A percentile compares a stretch with the other conserved stretches of the same genome.
phyloP scores from a whole-genome alignment of 2,113 vertebrate species.

The Toxotes jaculatrix region DNA sequence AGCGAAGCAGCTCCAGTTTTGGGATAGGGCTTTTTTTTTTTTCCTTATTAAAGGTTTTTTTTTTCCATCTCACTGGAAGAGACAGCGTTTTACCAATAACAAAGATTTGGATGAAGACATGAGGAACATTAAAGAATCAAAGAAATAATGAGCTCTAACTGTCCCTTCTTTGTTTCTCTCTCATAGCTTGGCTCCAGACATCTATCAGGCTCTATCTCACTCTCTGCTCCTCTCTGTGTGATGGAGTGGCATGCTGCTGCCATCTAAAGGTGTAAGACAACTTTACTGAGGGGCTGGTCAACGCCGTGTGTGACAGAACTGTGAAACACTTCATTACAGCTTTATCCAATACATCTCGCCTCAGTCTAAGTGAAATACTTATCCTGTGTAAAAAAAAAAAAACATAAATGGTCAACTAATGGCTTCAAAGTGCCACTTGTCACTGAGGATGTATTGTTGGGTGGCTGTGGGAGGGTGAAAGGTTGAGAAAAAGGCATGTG shows the following conservation, averaged over 20 bases:
- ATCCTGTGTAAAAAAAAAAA: not conserved
- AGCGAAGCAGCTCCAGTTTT: constrained; percentile 30
- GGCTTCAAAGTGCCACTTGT: constrained; percentile 37
- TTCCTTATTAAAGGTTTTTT: not conserved
- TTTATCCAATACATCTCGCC: constrained; percentile 18
- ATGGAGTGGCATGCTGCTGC: constrained; percentile 69
- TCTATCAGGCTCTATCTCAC: constrained; percentile 14
- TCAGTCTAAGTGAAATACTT: constrained; percentile 11
- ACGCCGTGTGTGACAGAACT: constrained; percentile 18
- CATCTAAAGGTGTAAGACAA: constrained; percentile 66
- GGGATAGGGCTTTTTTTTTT: constrained; percentile 1
- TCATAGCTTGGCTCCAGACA: constrained; percentile 32
- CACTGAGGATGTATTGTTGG: not conserved
- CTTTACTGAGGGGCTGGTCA: not conserved
- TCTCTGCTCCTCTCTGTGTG: not conserved
- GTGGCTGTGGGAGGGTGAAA: not conserved
- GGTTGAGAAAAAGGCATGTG: constrained; percentile 6
- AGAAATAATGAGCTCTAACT: constrained; percentile 72
- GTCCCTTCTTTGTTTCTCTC: constrained; percentile 49
- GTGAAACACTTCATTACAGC: constrained; percentile 35
- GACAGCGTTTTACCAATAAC: constrained; percentile 54
- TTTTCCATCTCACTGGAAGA: constrained; percentile 30
- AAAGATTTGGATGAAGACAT: constrained; percentile 63
- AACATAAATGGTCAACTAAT: constrained; percentile 27
- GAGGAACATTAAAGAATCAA: constrained; percentile 72